phyloP scores from a whole-genome alignment of 2,888 invertebrate species.

The Dendrolimus pini region DNA sequence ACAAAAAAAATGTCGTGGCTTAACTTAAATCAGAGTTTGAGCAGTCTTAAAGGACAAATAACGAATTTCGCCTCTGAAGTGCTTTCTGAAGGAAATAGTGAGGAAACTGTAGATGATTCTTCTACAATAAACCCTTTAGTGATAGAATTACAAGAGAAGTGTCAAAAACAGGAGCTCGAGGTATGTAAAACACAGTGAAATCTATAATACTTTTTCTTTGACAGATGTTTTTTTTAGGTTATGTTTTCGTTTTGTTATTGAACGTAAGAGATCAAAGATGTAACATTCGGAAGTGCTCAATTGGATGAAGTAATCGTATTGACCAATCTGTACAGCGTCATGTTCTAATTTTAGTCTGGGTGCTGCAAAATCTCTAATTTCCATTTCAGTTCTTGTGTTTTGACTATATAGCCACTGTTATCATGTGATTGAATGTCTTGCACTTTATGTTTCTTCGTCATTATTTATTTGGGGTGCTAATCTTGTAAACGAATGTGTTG shows the following conservation, averaged over 20 bases:
- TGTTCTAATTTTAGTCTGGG: neutral
- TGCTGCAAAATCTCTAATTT: neutral
- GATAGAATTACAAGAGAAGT: conserved; percentile 74
- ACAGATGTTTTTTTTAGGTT: conserved; percentile 54
- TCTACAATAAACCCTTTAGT: conserved; percentile 34
- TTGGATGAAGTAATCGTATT: neutral
- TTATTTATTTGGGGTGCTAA: too few relatives aligned
- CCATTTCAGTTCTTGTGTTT: neutral
- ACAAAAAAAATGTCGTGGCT: conserved; percentile 80
- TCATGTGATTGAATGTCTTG: too few relatives aligned
- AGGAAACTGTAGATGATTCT: conserved; percentile 41
- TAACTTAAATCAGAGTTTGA: conserved; percentile 80
- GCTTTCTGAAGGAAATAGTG: conserved; percentile 83
- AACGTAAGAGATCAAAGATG: neutral
- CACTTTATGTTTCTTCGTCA: too few relatives aligned
- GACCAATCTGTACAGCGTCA: neutral
- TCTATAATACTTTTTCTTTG: conserved; percentile 21
- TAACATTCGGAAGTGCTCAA: neutral
- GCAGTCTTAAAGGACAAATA: conserved; percentile 90
- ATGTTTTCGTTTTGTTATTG: conserved; percentile 50
- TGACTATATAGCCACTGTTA: neutral
- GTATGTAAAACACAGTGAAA: conserved; percentile 49
- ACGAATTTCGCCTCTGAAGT: conserved; percentile 93
- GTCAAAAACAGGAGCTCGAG: conserved; percentile 78
- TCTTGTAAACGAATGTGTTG: too few relatives aligned